phyloP scores from a whole-genome alignment of 2,888 invertebrate species.

The Rhagium mordax region DNA sequence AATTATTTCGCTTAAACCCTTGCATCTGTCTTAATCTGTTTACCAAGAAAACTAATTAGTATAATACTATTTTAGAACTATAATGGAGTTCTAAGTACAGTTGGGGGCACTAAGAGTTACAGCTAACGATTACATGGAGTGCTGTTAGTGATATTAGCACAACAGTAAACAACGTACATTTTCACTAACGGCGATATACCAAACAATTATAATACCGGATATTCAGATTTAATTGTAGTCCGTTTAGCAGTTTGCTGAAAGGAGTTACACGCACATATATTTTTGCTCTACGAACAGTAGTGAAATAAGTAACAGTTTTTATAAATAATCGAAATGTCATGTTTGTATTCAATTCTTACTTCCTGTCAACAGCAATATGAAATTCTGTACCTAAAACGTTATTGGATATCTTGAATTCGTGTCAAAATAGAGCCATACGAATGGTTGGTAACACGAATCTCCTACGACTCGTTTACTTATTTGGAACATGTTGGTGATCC shows the following conservation, averaged over 20 bases:
- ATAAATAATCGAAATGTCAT: too few relatives aligned
- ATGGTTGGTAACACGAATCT: too few relatives aligned
- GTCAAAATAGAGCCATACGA: too few relatives aligned
- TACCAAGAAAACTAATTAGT: slow-evolving; percentile 32
- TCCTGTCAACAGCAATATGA: too few relatives aligned
- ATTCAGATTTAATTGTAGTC: neutral
- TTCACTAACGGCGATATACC: neutral
- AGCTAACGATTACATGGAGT: neutral
- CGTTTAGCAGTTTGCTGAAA: neutral
- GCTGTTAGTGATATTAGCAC: neutral
- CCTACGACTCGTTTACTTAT: too few relatives aligned
- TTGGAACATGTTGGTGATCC: too few relatives aligned
- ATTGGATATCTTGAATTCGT: too few relatives aligned
- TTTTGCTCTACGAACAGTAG: too few relatives aligned
- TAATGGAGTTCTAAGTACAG: slow-evolving; percentile 9
- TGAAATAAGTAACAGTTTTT: too few relatives aligned
- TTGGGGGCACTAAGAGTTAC: neutral
- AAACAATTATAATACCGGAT: neutral
- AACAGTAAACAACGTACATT: neutral
- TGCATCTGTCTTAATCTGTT: slow-evolving; percentile 28
- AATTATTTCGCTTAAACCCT: slow-evolving; percentile 26
- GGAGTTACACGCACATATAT: too few relatives aligned
- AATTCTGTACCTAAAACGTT: too few relatives aligned
- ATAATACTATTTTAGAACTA: slow-evolving; percentile 23
- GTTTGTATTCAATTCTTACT: too few relatives aligned